Percentiles rank a stretch among this genome's conserved stretches.
Evolutionary conservation across 2,113 vertebrate genomes (phyloP).

Genomic region (Strix aluco): DNA sequence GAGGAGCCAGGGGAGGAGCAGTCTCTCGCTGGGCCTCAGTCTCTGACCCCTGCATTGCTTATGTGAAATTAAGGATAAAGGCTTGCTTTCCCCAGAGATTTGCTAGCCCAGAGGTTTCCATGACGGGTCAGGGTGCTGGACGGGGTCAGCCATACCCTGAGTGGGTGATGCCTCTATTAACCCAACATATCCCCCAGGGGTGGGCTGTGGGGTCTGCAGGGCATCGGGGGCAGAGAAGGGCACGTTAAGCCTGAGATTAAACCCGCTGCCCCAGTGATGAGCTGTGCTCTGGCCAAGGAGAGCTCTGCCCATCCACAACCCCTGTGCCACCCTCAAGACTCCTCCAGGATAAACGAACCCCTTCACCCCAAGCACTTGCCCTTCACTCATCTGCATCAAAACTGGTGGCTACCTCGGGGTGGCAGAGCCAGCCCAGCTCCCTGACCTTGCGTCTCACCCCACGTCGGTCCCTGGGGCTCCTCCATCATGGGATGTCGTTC

Average conservation of each 20-base stretch:
- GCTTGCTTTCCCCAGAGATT: not conserved
- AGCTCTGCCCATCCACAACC: not conserved
- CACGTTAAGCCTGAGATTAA: not conserved
- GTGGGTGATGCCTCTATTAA: not conserved
- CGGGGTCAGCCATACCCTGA: not conserved
- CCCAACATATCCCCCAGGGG: not conserved
- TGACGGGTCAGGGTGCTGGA: fast-evolving
- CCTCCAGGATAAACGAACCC: not conserved
- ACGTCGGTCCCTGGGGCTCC: not conserved
- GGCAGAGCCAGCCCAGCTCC: not conserved
- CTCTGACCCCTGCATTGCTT: not conserved
- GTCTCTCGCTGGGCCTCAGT: not conserved
- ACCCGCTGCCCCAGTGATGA: fast-evolving
- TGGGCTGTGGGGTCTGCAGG: not conserved
- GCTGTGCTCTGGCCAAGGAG: not conserved
- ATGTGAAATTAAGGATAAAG: not conserved
- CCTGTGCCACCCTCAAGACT: not conserved
- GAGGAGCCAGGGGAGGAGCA: not conserved
- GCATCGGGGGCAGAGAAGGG: fast-evolving
- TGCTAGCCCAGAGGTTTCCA: not conserved
- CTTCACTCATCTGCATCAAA: not conserved
- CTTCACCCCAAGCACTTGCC: not conserved
- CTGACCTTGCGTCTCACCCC: not conserved
- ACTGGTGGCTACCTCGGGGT: not conserved
- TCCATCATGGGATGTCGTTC: fast-evolving